Conservation (phyloP, 2,113 vertebrate species). For the Misgurnus mizolepis region DNA sequence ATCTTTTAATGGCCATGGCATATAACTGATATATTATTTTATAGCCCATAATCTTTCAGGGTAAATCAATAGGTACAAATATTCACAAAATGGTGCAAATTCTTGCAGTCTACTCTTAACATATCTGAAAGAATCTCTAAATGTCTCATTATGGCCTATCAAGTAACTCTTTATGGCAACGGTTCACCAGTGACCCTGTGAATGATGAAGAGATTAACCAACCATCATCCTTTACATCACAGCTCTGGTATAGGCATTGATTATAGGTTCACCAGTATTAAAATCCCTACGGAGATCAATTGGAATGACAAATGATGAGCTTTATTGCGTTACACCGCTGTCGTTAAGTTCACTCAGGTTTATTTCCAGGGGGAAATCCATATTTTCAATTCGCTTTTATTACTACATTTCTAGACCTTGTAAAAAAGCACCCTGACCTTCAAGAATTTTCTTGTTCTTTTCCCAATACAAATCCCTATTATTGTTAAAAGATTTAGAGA, state of each 20-base stretch:
- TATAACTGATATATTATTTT: neutral
- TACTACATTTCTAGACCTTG: neutral
- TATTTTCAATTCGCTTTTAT: neutral
- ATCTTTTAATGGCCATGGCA: neutral
- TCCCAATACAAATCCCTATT: neutral
- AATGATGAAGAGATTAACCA: conserved; percentile 32
- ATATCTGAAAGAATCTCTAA: neutral
- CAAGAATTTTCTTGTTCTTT: neutral
- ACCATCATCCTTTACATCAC: conserved; percentile 30
- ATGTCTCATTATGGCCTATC: conserved; percentile 1
- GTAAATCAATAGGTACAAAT: neutral
- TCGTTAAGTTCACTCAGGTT: conserved; percentile 5
- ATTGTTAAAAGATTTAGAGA: neutral
- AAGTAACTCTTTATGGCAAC: neutral
- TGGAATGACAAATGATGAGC: conserved; percentile 11
- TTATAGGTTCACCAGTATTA: conserved; percentile 2
- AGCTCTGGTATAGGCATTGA: conserved; percentile 12
- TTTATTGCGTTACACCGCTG: neutral
- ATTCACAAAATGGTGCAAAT: neutral
- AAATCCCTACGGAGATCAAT: conserved; percentile 31
- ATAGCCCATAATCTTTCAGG: neutral
- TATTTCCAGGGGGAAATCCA: conserved; percentile 6
- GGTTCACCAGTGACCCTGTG: conserved; percentile 11
- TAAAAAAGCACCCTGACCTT: neutral
- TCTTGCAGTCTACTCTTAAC: neutral